Conservation (phyloP, 2,888 invertebrate genomes). For the Antheraea yamamai region DNA sequence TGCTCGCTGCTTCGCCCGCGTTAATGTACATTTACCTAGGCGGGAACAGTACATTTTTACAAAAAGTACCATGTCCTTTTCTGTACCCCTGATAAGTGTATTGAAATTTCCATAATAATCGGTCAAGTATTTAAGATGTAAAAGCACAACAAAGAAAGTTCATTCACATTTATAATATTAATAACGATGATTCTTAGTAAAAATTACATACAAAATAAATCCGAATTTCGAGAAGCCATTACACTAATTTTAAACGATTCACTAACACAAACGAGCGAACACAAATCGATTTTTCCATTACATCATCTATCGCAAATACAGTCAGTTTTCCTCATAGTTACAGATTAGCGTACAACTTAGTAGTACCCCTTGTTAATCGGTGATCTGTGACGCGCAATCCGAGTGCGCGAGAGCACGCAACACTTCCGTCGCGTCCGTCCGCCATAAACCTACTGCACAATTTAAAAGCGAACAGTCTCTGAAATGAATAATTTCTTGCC, state of each 20-base stretch:
- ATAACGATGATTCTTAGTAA: neutral
- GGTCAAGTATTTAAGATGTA: too few relatives aligned
- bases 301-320: slow-evolving; percentile 22
- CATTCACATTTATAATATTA: too few relatives aligned
- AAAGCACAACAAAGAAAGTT: too few relatives aligned
- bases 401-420: slow-evolving; percentile 58
- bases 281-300: slow-evolving; percentile 5
- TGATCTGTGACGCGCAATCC: slow-evolving; percentile 47
- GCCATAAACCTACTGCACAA: slow-evolving; percentile 41
- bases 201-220: neutral
- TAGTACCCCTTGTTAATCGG: slow-evolving; percentile 33
- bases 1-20: too few relatives aligned
- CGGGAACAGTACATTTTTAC: too few relatives aligned
- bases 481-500: neutral
- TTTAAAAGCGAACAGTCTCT: slow-evolving; percentile 32
- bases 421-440: slow-evolving; percentile 55
- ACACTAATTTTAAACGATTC: neutral
- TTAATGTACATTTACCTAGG: too few relatives aligned
- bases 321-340: slow-evolving; percentile 15
- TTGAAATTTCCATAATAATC: too few relatives aligned
- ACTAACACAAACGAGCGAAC: neutral
- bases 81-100: too few relatives aligned
- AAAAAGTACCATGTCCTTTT: too few relatives aligned
- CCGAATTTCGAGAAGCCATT: neutral
- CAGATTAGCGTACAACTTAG: slow-evolving; percentile 18